Base-by-base conservation (phyloP, 2,113 vertebrate genomes). In the Chaenocephalus aceratus region DNA sequence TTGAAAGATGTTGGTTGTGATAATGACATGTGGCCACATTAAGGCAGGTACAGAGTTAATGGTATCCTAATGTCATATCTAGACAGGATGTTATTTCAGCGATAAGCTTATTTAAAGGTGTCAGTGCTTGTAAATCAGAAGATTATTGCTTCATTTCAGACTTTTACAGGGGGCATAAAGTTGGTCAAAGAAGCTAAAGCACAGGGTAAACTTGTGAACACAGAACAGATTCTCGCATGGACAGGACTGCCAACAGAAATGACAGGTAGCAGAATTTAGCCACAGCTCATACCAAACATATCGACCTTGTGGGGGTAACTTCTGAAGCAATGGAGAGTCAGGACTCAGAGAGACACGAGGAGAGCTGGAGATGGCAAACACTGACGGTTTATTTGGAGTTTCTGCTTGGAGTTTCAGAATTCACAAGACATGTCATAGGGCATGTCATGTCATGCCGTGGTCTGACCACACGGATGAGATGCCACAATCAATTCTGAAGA, bases 221-320 rank as follows among this genome's bases (percentile, higher is more conserved):
- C 12, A 15, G 56, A 75, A n/a, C 48, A 45, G 10, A 21, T 44
- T 21, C 21, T 60, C 12, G 1, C 30, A 66, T 57, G 3, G 7
- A n/a, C 16, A 2, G 6, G 13, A 34, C 15, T 16, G 4, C 65
- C 53, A 73, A 77, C 72, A n/a, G 63, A 69, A 79, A 79, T 36
- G 23, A 53, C 2, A 48, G 6, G 6, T 34, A 15, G 71, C 59
- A 77, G 62, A 82, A 54, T 85, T 78, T 69, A 77, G 52, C 82
- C 11, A 3, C 23, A 49, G 74, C 52, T 66, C 51, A 45, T 62
- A 56, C 26, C 21, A 54, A 81, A 67, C 56, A 51, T 9, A 65
- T 7, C 4, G 21, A 41, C 13, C 13, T 44, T 30, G 30, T 30
- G 30, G 3, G 30, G 30, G 30, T 4, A 30, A 30, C 30, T 30